Base-by-base conservation (phyloP, 2,888 invertebrate genomes). In the Aricia artaxerxes region DNA sequence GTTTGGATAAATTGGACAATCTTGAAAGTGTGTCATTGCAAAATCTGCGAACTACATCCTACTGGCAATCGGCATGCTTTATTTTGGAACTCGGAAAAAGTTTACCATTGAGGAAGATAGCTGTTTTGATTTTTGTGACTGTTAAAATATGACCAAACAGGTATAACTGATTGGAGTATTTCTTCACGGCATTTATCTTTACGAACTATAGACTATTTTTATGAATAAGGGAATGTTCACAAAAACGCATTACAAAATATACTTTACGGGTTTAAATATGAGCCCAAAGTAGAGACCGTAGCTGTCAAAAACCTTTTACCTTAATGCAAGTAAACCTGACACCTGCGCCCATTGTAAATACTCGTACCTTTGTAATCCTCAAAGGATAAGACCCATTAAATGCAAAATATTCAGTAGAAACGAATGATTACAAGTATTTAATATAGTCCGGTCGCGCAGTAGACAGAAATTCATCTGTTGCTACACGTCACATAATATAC, bases 241-340 rank as follows among this genome's bases (percentile, higher is more conserved):
- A 64, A 31, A 9, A 11, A 31, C 11, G 31, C 0, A 31, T 13
- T 69, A 38, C 2, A 16, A 16, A 69, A 16, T 3, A 31, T 11
- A 38, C 35, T 69, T 69, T 16, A 69, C 64, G 31, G 64, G 69
- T 69, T 38, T 69, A 13, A 69, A 69, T 69, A 69, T 38, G 69
- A 13, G 35, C 69, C 13, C 4, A 69, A 69, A 69, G 69, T 38
- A 69, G 69, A 69, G 35, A 64, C 35, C 69, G 35, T 11, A 2
- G 2, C 69, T 38, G 69, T 69, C 69, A 69, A 69, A 69, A 69
- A 69, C 69, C 69, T 69, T 69, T 69, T 69, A 69, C 35, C 69
- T 69, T 69, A 69, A 69, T 69, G 69, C 69, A 69, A 69, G 35
- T 69, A 31, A 69, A 69, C 64, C 64, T 4, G 64, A 69, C 69